Evolutionary conservation across 2,113 vertebrate genomes (phyloP).

Genomic region (Tragelaphus buxtoni): DNA sequence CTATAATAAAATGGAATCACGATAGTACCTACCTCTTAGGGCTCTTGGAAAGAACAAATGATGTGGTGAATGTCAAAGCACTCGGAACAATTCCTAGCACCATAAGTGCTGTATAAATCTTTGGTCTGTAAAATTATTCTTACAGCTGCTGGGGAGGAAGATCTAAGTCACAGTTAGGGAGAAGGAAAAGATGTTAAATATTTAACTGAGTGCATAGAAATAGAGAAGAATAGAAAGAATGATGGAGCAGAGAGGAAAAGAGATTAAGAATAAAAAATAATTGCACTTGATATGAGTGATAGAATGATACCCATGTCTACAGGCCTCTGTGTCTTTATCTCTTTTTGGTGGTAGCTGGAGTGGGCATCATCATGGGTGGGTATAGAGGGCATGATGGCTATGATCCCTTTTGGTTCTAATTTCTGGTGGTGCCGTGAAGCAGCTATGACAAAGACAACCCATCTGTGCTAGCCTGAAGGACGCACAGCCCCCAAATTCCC

Average conservation of each 20-base stretch:
- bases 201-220: not conserved
- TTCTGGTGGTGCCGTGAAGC: not conserved
- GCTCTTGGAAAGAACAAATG: not conserved
- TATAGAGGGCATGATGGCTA: not conserved
- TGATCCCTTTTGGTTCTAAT: not conserved
- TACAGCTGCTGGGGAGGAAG: not conserved
- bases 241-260: not conserved
- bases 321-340: not conserved
- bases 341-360: not conserved
- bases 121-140: not conserved
- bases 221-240: not conserved
- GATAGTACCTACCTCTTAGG: not conserved
- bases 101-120: not conserved
- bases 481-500: rapidly evolving
- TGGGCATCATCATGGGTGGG: not conserved
- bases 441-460: not conserved
- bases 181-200: not conserved
- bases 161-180: not conserved
- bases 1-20: not conserved
- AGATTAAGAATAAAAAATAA: not conserved
- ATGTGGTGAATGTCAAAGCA: not conserved
- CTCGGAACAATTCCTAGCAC: not conserved
- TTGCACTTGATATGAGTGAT: too few species aligned
- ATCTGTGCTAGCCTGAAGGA: not conserved
- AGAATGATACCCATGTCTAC: not conserved